A percentile compares a stretch with the other conserved stretches of the same genome.
Evolutionary conservation across 2,888 invertebrate genomes (phyloP).

Genomic region (Zeuzera pyrina): DNA sequence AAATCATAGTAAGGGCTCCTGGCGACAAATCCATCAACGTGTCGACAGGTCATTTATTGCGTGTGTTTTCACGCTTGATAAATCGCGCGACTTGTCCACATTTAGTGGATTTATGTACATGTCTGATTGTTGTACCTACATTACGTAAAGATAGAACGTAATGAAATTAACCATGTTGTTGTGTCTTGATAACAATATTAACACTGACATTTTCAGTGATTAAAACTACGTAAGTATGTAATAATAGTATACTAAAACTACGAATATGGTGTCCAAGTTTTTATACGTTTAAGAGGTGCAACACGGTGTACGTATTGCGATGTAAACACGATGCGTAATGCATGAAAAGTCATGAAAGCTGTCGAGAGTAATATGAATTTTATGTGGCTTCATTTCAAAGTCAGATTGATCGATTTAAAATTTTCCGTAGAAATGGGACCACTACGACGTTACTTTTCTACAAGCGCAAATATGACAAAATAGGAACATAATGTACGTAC

Average conservation of each 20-base stretch:
- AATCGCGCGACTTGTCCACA: slow-evolving; percentile 63
- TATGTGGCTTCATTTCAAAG: slow-evolving; percentile 37
- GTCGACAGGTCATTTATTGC: slow-evolving; percentile 69
- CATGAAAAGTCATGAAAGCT: slow-evolving; percentile 19
- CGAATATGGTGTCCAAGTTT: too few species aligned
- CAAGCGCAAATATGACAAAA: too few species aligned
- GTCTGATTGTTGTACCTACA: slow-evolving; percentile 41
- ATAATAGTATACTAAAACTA: too few species aligned
- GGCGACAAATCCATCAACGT: slow-evolving; percentile 68
- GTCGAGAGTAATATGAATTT: slow-evolving; percentile 24
- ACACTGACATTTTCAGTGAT: too few species aligned
- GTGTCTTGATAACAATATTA: too few species aligned
- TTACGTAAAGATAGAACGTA: slow-evolving; percentile 41
- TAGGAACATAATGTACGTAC: too few species aligned
- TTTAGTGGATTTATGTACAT: slow-evolving; percentile 56
- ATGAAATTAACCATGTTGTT: slow-evolving; percentile 1
- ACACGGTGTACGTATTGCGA: neutral
- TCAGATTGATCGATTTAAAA: slow-evolving; percentile 29
- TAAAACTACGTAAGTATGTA: too few species aligned
- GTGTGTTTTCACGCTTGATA: slow-evolving; percentile 66
- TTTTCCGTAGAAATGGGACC: slow-evolving; percentile 35
- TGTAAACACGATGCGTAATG: too few species aligned
- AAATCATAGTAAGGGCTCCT: slow-evolving; percentile 44
- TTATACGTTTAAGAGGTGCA: too few species aligned
- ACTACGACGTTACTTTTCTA: too few species aligned